Base-by-base conservation (phyloP, 2,888 invertebrate genomes). In the Tipula helvola region DNA sequence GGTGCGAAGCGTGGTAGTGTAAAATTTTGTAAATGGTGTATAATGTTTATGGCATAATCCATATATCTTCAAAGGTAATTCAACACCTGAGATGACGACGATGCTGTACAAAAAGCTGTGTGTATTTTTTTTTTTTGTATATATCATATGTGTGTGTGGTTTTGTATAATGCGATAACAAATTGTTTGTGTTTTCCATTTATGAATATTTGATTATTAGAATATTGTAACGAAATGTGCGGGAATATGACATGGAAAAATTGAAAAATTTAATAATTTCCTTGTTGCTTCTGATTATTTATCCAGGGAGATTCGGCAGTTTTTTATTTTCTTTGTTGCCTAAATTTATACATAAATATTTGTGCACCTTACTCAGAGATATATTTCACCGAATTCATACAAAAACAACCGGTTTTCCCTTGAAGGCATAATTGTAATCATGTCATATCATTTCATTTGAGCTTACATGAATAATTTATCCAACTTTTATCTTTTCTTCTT, bases 371-470 rank as follows among this genome's bases (percentile, higher is more conserved):
- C n/a, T 16, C 52, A 16, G 5, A 5, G 16, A 52, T 16, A 7
- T 16, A 16, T 16, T 5, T 12, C 44, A 44, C 7, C 52, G 28
- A 28, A 28, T 28, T 28, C 1, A 57, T 57, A 57, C 7, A 41
- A 28, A 71, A 71, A 71, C 71, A 71, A 71, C 71, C 28, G 71
- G 71, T 71, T 71, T 28, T 28, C 71, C 71, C 71, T 71, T 12
- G 28, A 71, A 71, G 71, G 71, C 71, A 71, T 71, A 71, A 71
- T 71, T 71, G 71, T 71, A 71, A 28, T 71, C 71, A 71, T 71
- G 71, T 71, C 71, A 71, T 71, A 71, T 71, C 71, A 71, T 71
- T 71, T 71, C 71, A 71, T 71, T 71, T 71, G 71, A 71, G 71
- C 71, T 71, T 71, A 28, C 28, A 71, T 71, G 71, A 71, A 71